phyloP scores from a whole-genome alignment of 1,140 invertebrate species.

The Bactericera cockerelli region DNA sequence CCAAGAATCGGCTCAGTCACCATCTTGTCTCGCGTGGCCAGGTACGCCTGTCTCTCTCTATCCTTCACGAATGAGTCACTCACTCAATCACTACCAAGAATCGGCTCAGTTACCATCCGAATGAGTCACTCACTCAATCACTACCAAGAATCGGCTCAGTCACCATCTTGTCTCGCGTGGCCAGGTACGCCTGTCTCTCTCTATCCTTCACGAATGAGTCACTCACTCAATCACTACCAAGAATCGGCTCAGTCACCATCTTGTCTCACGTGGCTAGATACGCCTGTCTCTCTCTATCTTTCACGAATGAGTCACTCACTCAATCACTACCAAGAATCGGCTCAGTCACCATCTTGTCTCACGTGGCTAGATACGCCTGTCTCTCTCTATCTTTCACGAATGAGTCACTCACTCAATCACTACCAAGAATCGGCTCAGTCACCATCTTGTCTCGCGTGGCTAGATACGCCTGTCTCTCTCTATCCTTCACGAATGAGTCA shows the following conservation, averaged over 20 bases:
- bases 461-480: conserved; percentile 62
- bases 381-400: conserved; percentile 66
- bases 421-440: conserved; percentile 27
- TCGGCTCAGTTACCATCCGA: conserved; percentile 34
- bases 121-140: too few species aligned
- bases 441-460: conserved; percentile 54
- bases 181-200: conserved; percentile 63
- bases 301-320: too few species aligned
- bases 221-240: conserved; percentile 11
- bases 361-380: conserved; percentile 63
- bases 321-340: conserved; percentile 22
- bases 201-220: too few species aligned
- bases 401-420: neutral
- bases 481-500: too few species aligned
- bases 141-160: conserved; percentile 27
- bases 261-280: conserved; percentile 63
- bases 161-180: conserved; percentile 51
- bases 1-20: too few species aligned
- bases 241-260: conserved; percentile 33
- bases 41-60: too few species aligned
- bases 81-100: conserved; percentile 17
- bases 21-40: conserved; percentile 54
- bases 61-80: too few species aligned
- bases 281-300: conserved; percentile 61
- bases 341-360: conserved; percentile 42